phyloP scores from a whole-genome alignment of 2,797 vertebrate species.

The Eutrigla gurnardus region DNA sequence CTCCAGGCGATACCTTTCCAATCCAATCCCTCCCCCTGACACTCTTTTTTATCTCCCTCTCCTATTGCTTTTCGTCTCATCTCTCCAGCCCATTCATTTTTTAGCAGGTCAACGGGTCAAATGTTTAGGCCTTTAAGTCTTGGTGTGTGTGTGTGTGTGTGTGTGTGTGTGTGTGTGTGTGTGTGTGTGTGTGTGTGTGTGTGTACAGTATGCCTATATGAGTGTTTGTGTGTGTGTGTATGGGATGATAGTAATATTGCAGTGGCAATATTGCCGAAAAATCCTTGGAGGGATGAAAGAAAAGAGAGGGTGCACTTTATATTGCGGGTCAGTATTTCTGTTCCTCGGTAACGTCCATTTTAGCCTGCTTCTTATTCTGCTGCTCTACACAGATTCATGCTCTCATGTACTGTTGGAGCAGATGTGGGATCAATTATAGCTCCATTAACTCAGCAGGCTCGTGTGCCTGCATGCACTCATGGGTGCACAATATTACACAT shows the following conservation, averaged over 20 bases:
- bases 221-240: slow-evolving; percentile 50
- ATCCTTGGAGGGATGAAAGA: slow-evolving; percentile 70
- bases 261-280: slow-evolving; percentile 71
- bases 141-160: slow-evolving; percentile 15
- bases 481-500: slow-evolving; percentile 25
- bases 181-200: slow-evolving; percentile 29
- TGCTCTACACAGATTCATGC: slow-evolving; percentile 17
- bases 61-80: slow-evolving; percentile 73
- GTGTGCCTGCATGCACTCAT: slow-evolving; percentile 21
- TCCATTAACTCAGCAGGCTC: slow-evolving; percentile 32
- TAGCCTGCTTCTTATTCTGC: slow-evolving; percentile 19
- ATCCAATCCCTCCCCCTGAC: slow-evolving; percentile 24
- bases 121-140: slow-evolving; percentile 57
- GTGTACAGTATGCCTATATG: slow-evolving; percentile 40
- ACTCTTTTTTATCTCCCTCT: slow-evolving; percentile 48
- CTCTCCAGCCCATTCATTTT: slow-evolving; percentile 75
- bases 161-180: slow-evolving; percentile 13
- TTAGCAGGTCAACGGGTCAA: slow-evolving; percentile 75
- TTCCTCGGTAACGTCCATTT: slow-evolving; percentile 50
- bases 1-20: slow-evolving; percentile 43
- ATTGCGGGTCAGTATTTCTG: slow-evolving; percentile 55
- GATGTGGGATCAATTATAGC: slow-evolving; percentile 42
- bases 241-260: slow-evolving; percentile 66
- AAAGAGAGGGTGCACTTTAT: slow-evolving; percentile 51
- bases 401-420: slow-evolving; percentile 11